Conservation (phyloP, 2,113 vertebrate genomes). For the Onychorhynchus coronatus region DNA sequence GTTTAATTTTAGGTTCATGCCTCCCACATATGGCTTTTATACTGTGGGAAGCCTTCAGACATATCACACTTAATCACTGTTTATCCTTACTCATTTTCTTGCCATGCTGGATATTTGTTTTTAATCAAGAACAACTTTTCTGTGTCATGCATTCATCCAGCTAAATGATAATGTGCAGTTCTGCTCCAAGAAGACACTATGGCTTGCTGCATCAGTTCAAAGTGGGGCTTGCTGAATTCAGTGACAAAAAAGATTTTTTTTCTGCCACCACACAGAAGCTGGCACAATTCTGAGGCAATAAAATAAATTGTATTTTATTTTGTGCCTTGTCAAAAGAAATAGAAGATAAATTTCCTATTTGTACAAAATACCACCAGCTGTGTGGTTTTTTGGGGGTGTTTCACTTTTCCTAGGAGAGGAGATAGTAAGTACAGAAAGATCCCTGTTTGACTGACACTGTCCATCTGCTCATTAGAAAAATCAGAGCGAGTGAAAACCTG, state of each 20-base stretch:
- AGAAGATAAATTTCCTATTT: neutral
- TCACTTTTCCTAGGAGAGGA: neutral
- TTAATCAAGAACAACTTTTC: constrained; percentile 63
- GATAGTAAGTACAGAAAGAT: neutral
- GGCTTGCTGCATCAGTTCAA: neutral
- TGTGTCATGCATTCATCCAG: neutral
- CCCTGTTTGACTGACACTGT: neutral
- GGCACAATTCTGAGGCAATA: neutral
- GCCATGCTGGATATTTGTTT: constrained; percentile 55
- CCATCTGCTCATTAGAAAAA: neutral
- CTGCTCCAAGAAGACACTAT: neutral
- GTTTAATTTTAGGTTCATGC: constrained; percentile 54
- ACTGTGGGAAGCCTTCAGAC: constrained; percentile 60
- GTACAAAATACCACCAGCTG: neutral
- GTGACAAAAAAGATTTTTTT: neutral
- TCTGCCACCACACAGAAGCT: neutral
- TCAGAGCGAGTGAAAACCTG: rapidly evolving
- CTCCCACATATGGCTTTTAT: constrained; percentile 65
- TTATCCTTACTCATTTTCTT: constrained; percentile 58
- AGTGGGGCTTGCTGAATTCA: neutral
- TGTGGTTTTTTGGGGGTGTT: neutral
- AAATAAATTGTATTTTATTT: neutral
- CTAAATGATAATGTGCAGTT: neutral
- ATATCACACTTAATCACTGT: constrained; percentile 61
- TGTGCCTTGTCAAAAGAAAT: neutral